These are phyloP conservation scores for Alloscopus bannaensis DNA, from an alignment of 2,888 invertebrate genomes.

Conservation along the genomic window DNA sequence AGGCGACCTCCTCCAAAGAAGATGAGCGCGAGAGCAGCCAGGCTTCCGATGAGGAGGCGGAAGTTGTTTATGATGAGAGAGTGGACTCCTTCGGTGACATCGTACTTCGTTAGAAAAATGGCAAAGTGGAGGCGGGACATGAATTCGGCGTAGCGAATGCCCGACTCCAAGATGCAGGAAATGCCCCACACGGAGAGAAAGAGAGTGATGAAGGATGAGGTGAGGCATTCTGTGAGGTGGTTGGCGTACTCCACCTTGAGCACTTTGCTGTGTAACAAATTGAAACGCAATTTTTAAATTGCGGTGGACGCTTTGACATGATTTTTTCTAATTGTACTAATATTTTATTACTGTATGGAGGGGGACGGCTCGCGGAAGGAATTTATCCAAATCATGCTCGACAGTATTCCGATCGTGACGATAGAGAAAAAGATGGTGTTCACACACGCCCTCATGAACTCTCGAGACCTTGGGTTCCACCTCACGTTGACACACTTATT, in stretches of 20 bases:
- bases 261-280: neutral
- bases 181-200: neutral
- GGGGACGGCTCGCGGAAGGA: neutral
- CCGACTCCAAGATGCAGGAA: neutral
- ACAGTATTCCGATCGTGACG: neutral
- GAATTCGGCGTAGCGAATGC: neutral
- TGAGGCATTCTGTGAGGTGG: neutral
- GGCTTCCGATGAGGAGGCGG: neutral
- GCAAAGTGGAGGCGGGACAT: neutral
- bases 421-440: neutral
- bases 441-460: neutral
- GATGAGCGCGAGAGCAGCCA: neutral
- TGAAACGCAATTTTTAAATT: neutral
- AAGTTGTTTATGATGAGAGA: neutral
- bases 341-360: too few relatives aligned
- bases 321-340: neutral
- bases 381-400: neutral
- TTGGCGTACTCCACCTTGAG: neutral
- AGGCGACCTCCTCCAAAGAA: neutral
- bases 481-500: neutral
- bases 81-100: slow-evolving; percentile 1
- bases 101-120: neutral
- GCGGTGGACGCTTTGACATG: neutral
- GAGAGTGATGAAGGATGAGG: neutral
- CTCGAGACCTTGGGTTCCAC: neutral